Evolutionary conservation across 2,797 vertebrate genomes (phyloP).

Genomic region (Myotis daubentonii): DNA sequence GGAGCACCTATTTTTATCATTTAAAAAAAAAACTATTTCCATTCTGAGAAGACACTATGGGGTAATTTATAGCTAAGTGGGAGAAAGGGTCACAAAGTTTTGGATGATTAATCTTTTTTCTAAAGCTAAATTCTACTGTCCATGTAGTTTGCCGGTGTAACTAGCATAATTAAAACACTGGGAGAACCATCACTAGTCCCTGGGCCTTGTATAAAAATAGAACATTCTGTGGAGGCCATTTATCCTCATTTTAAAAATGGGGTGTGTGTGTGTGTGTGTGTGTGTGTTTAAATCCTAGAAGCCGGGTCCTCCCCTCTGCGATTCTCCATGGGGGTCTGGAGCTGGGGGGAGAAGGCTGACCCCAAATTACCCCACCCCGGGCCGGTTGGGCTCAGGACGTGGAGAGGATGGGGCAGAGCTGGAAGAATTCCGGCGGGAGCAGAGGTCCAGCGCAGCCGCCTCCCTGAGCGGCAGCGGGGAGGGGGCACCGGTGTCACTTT

Average conservation of each 20-base stretch:
- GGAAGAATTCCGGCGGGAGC: background rate
- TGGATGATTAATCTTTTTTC: background rate
- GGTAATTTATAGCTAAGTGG: background rate
- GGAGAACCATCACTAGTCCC: slow-evolving; percentile 16
- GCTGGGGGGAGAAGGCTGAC: background rate
- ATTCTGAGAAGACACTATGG: background rate
- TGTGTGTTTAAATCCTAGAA: background rate
- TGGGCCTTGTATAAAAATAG: slow-evolving; percentile 71
- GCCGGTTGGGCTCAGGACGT: background rate
- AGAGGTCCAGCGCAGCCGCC: background rate
- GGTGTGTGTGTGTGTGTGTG: background rate
- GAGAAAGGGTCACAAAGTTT: background rate
- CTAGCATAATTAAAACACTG: background rate
- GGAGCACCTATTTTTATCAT: slow-evolving; percentile 33
- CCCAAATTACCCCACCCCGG: background rate
- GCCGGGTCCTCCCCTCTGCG: background rate
- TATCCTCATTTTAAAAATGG: background rate
- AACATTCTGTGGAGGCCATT: slow-evolving; percentile 41
- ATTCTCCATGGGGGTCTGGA: background rate
- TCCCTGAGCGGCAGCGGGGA: background rate
- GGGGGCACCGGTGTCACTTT: slow-evolving; percentile 62
- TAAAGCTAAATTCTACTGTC: background rate
- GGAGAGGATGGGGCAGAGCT: background rate
- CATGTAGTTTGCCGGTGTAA: background rate
- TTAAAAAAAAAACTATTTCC: background rate